Evolutionary conservation across 2,113 vertebrate genomes (phyloP), one percentile per base, ranked within the genome.

Genomic region (Ursus arctos): DNA sequence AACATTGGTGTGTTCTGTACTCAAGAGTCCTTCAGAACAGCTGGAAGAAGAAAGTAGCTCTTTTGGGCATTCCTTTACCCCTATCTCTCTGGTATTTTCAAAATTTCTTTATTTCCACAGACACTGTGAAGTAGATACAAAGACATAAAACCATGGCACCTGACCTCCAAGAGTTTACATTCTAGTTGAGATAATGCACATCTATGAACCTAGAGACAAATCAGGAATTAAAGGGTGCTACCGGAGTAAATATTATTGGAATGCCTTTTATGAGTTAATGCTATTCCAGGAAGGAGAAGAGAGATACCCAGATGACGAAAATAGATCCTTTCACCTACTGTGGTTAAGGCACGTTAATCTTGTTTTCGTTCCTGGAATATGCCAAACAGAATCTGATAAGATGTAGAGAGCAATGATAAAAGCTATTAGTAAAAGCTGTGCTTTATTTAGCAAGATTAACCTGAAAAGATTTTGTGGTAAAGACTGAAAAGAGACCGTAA

Each of bases 391-490:
- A 89, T 65, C 63, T 74, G 49, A 36, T 40, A 55, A 91, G 43
- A 80, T 72, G 51, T 80, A 80, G 18, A 91, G 61, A 55, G 21
- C 53, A 63, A 24, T 65, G 15, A 76, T 71, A 84, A 43, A 90
- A 72, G 21, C 24, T 72, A 63, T 85, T 65, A 80, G 47, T 94
- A 72, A 74, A 86, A 91, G n/a, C 21, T 36, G n/a, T 61, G 43
- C 61, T 61, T 91, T 94, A 91, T 61, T 91, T 94, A 91, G 53
- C 19, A 65, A 94, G 63, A 59, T 93, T 89, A 40, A 59, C 40
- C 22, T 63, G 94, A 94, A 97, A 85, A 49, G 22, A 63, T n/a
- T 74, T 81, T 91, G n/a, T 65, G 55, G 13, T 55, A 40, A 96
- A 63, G 65, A 3, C 24, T 65, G 18, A 80, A 81, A 36, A 55